Evolutionary conservation across 2,888 invertebrate species (phyloP).

Genomic region (Branchipolynoe longqiensis): DNA sequence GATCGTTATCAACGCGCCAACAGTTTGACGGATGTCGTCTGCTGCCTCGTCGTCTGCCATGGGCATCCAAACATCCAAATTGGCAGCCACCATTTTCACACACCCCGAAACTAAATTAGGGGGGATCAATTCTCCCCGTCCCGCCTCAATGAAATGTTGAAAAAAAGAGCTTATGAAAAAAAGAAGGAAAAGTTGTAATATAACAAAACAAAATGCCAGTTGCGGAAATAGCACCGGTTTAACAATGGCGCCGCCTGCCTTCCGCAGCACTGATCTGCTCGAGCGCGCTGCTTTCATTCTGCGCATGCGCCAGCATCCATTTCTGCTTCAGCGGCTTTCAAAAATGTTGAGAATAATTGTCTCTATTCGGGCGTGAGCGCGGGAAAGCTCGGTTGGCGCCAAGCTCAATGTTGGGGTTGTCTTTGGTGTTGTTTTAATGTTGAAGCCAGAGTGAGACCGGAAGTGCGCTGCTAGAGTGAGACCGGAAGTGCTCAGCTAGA

Average conservation of each 20-base stretch:
- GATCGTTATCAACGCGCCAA: too few species aligned
- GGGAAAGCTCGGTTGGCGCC: neutral
- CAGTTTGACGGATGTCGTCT: slow-evolving; percentile 4
- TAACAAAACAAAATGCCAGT: neutral
- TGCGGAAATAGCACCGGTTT: slow-evolving; percentile 36
- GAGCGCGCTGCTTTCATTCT: neutral
- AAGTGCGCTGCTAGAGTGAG: too few species aligned
- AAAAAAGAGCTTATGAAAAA: too few species aligned
- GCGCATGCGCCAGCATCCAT: slow-evolving; percentile 7
- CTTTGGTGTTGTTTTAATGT: neutral
- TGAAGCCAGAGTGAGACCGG: too few species aligned
- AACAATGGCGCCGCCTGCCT: slow-evolving; percentile 12
- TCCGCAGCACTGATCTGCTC: slow-evolving; percentile 10
- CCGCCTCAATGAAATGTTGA: slow-evolving; percentile 4
- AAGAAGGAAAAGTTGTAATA: neutral
- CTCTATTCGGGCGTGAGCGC: slow-evolving; percentile 8
- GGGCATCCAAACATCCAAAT: slow-evolving; percentile 22
- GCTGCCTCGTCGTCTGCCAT: neutral
- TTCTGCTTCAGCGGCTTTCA: slow-evolving; percentile 1
- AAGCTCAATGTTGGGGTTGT: neutral
- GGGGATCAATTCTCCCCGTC: slow-evolving; percentile 30
- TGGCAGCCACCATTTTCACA: slow-evolving; percentile 14
- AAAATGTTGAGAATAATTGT: slow-evolving; percentile 30
- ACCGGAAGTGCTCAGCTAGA: too few species aligned
- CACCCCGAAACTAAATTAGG: slow-evolving; percentile 10